These are phyloP conservation scores for Haliclona indistincta DNA, from an alignment of 37 sponge, comb jelly and placozoan species.

Conservation along the genomic window DNA sequence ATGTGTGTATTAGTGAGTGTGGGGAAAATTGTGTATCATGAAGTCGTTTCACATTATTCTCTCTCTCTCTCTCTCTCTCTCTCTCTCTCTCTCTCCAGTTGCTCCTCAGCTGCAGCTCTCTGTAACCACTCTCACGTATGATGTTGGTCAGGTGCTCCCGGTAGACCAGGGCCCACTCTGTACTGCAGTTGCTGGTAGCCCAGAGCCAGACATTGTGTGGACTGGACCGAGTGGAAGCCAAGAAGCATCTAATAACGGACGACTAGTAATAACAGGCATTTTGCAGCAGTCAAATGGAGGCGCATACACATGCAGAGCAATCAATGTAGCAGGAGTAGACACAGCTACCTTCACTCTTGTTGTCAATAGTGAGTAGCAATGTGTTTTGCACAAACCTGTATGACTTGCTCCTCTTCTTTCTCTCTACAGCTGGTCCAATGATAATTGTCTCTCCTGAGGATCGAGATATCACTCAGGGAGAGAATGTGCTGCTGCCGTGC, in stretches of 20 bases:
- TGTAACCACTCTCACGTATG: neutral
- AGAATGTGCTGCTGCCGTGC: conserved; percentile 31
- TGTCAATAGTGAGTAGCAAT: conserved; percentile 34
- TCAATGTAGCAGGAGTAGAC: conserved; percentile 23
- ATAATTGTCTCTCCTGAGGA: neutral
- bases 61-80: neutral
- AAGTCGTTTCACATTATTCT: neutral
- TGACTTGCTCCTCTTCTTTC: neutral
- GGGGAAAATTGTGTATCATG: too few species aligned
- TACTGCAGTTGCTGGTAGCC: neutral
- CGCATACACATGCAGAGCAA: conserved; percentile 44
- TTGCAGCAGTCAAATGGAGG: conserved; percentile 20
- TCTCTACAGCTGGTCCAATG: conserved; percentile 35
- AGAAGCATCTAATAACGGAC: neutral
- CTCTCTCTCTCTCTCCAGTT: conserved; percentile 6
- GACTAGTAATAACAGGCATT: neutral
- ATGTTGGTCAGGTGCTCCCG: neutral
- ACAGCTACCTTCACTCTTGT: conserved; percentile 20
- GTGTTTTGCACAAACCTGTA: neutral
- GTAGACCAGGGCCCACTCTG: neutral
- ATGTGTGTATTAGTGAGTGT: too few species aligned
- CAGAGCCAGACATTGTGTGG: neutral
- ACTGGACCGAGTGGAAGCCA: neutral
- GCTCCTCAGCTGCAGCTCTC: neutral
- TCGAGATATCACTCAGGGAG: conserved; percentile 3